Evolutionary conservation across 2,888 invertebrate species (phyloP), one percentile per base, ranked within the genome.

Genomic region (Camponotus fellah): DNA sequence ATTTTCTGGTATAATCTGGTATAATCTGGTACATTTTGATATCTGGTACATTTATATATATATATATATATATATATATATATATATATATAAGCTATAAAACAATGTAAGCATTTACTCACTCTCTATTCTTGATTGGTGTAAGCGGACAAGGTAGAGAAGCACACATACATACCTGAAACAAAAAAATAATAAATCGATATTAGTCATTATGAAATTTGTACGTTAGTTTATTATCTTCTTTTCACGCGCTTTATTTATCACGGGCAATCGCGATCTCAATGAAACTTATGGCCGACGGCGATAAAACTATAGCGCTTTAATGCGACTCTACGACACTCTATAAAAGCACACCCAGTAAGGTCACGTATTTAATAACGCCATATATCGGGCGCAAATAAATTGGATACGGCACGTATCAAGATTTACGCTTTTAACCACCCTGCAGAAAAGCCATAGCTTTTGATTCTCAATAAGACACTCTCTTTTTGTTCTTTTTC

Each of bases 321-420:
- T 72, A 82, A 60, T 62, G 77, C 53, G 77, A 64, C 58, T 81
- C 69, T 77, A 60, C 68, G 82, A 83, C 80, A 65, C 72, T 58
- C 62, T 72, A 68, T 74, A 85, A 68, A 79, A 83, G 62, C 64
- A 26, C 43, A 40, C 32, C 58, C 56, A 69, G 66, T 79, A 83
- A 82, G 86, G 90, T 88, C 90, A 90, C 90, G 90, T 90, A 90
- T 90, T 90, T 90, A 90, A 90, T 90, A 87, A 86, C 88, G 89
- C 32, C 72, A 84, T 80, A 85, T 86, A 84, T 86, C 84, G 85
- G 21, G 83, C 60, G 37, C 64, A 87, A 86, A 87, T 90, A 87
- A 87, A 88, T 85, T 83, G 87, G 86, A 89, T 88, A 86, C 85
- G 84, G 81, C 90, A 83, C 83, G 86, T 88, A 88, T 85, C 86